Evolutionary conservation across 2,797 vertebrate genomes (phyloP).

Genomic region (Urophycis tenuis): DNA sequence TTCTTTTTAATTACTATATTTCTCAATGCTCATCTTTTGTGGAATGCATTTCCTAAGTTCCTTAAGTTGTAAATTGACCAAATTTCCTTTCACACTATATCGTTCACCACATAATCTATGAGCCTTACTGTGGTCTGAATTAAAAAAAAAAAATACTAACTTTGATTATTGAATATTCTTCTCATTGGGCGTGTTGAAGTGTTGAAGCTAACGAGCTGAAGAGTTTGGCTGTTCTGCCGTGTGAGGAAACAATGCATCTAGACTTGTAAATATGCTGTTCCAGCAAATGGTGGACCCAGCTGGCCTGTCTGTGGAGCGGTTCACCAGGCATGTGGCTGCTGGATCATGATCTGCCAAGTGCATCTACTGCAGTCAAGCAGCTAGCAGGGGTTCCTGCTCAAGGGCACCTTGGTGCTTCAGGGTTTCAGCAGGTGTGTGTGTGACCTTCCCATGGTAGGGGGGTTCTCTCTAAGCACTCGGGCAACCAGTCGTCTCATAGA

Average conservation of each 20-base stretch:
- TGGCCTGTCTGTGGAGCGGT: neutral
- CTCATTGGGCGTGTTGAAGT: neutral
- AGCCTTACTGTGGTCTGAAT: neutral
- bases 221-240: too few relatives aligned
- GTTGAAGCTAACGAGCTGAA: neutral
- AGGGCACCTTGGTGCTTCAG: neutral
- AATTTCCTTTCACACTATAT: neutral
- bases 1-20: neutral
- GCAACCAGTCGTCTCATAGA: neutral
- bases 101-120: neutral
- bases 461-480: neutral
- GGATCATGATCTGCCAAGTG: neutral
- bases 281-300: neutral
- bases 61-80: neutral
- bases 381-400: neutral
- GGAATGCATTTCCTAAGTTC: neutral
- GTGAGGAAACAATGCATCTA: neutral
- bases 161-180: neutral
- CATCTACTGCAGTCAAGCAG: neutral
- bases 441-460: neutral
- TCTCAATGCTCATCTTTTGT: neutral
- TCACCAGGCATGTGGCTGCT: too few relatives aligned
- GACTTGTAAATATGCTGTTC: neutral
- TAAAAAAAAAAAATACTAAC: neutral
- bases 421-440: neutral